Base-by-base conservation (phyloP, 2,888 invertebrate genomes). In the Amblyteles armatorius region DNA sequence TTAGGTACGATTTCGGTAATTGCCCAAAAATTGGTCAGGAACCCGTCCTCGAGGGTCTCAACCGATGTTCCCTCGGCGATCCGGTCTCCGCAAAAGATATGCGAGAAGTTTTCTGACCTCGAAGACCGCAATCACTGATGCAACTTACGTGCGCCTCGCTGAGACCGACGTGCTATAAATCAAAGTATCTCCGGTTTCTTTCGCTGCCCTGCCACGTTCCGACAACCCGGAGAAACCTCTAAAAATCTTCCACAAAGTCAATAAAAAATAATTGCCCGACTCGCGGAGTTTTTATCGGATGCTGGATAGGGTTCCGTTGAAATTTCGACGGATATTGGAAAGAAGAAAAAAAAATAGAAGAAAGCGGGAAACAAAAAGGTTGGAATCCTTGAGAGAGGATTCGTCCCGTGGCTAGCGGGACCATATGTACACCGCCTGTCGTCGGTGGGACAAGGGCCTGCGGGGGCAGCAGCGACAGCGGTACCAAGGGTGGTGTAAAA, bases 1-100 rank as follows among this genome's bases (percentile, higher is more conserved):
- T 94, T 94, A 93, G 93, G 82, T 80, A 93, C 91, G 92, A 93
- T 93, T 93, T 92, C 88, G 90, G 93, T 93, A 93, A 93, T 93
- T 92, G 93, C 87, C 85, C 85, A 90, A 88, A 93, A 93, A 93
- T 93, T 92, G 91, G 89, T 86, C 89, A 79, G 86, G 87, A 74
- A 83, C 50, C 69, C 57, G 22, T 26, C 57, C 57, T 26, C 55
- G 22, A 11, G 22, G 57, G 9, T 22, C 57, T 22, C 22, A 65
- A 78, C 13, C 52, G 57, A 69, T 26, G 29, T 79, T 82, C 80
- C 73, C 44, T 71, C 55, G n/a, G 19, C 52, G 26, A 57, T 60
- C 48, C 19, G 29, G 19, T 65, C 36, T 55, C n/a, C 67, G 67
- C 13, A 22, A 73, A 79, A 79, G 76, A 82, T 85, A 83, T 83